These are phyloP conservation scores for Alethe castanea DNA, from an alignment of 2,113 vertebrate species.

Conservation along the genomic window DNA sequence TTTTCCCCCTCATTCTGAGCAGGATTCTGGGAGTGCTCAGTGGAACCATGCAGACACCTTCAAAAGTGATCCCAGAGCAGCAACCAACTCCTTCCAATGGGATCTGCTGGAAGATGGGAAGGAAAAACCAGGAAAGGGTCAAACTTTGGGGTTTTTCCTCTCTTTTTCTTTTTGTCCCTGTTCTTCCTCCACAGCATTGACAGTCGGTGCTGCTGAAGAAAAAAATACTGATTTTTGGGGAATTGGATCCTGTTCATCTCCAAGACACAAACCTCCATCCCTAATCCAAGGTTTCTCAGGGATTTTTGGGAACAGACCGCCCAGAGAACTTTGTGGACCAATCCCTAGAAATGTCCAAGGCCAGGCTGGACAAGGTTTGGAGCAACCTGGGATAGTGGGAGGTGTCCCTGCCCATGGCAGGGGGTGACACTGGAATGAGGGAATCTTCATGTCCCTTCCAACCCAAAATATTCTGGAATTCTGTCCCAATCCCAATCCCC, in stretches of 20 bases:
- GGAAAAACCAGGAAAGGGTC: not conserved
- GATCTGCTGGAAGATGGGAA: not conserved
- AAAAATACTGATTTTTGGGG: not conserved
- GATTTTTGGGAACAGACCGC: not conserved
- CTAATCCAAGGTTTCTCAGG: not conserved
- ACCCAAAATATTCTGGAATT: not conserved
- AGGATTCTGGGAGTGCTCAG: not conserved
- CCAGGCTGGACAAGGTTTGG: not conserved
- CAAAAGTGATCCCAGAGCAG: not conserved
- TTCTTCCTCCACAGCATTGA: fast-evolving
- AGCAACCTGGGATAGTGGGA: not conserved
- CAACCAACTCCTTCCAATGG: not conserved
- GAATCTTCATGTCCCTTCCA: not conserved
- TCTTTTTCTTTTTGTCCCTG: not conserved
- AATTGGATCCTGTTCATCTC: not conserved
- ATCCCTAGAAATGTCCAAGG: not conserved
- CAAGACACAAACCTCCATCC: not conserved
- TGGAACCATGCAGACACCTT: not conserved
- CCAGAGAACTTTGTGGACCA: not conserved
- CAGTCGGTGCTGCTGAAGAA: not conserved
- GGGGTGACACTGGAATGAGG: not conserved
- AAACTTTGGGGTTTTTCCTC: fast-evolving
- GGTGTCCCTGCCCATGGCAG: not conserved
- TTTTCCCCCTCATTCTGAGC: not conserved
- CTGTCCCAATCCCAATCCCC: not conserved